phyloP scores from a whole-genome alignment of 2,888 invertebrate genomes.

The Sarcophaga rosellei region DNA sequence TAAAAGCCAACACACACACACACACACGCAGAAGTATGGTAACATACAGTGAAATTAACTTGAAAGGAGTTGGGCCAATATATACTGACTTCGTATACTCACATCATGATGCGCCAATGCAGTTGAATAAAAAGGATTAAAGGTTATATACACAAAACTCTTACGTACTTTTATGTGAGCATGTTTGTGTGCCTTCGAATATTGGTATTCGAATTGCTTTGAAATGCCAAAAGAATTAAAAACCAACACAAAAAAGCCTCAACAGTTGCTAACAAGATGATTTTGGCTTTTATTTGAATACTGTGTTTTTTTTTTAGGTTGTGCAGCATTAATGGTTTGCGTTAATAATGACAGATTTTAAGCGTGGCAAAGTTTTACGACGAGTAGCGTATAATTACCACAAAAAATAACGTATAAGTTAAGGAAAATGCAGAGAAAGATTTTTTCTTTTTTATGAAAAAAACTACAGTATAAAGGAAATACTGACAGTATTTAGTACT shows the following conservation, averaged over 20 bases:
- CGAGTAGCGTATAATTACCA: neutral
- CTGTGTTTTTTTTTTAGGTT: constrained; percentile 19
- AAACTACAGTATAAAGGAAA: too few species aligned
- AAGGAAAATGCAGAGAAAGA: too few species aligned
- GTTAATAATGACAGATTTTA: neutral
- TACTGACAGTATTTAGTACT: too few species aligned
- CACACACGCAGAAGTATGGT: neutral
- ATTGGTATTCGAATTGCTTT: constrained; percentile 15
- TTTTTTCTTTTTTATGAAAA: too few species aligned
- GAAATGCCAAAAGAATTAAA: constrained; percentile 19
- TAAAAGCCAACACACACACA: neutral
- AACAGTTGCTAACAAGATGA: constrained; percentile 25
- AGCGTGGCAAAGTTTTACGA: neutral
- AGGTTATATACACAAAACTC: neutral
- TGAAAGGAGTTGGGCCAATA: neutral
- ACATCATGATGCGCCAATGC: neutral
- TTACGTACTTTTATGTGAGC: neutral
- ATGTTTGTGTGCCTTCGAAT: constrained; percentile 14
- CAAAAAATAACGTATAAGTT: neutral
- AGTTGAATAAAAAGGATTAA: constrained; percentile 31
- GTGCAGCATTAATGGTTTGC: neutral
- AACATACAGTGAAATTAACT: constrained; percentile 1
- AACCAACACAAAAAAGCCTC: neutral
- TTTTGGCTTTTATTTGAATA: neutral
- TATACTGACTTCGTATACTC: too few species aligned